A percentile compares a stretch with the other conserved stretches of the same genome.
These are phyloP conservation scores for Germaria angustata DNA, from an alignment of 2,888 invertebrate species.

Conservation along the genomic window DNA sequence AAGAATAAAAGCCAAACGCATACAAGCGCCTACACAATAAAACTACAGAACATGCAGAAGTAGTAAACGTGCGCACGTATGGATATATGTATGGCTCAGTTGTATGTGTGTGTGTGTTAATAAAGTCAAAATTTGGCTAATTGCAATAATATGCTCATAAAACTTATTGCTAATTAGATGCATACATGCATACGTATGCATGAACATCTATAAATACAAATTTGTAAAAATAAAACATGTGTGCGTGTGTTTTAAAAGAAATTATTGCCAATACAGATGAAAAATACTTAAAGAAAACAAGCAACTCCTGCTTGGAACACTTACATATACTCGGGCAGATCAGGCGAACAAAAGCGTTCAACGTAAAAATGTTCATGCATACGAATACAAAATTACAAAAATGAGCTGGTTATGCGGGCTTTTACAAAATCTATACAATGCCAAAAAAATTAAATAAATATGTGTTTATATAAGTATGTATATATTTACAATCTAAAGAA, in stretches of 20 bases:
- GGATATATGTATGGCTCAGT: neutral
- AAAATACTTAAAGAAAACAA: constrained; percentile 8
- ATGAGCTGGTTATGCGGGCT: constrained; percentile 55
- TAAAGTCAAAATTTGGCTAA: constrained; percentile 26
- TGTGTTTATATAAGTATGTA: too few relatives aligned
- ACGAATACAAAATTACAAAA: constrained; percentile 2
- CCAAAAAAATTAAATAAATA: constrained; percentile 1
- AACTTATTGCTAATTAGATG: neutral
- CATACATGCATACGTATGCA: constrained; percentile 10
- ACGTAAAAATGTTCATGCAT: constrained; percentile 11
- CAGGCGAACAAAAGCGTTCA: constrained; percentile 18
- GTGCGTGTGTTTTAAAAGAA: constrained; percentile 10
- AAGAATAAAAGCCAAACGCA: neutral
- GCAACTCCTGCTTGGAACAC: constrained; percentile 40
- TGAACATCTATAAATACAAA: too few relatives aligned
- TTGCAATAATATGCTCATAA: constrained; percentile 41
- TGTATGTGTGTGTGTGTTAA: neutral
- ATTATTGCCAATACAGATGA: constrained; percentile 5
- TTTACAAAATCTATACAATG: constrained; percentile 39
- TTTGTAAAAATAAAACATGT: too few relatives aligned
- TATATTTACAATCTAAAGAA: constrained; percentile 27
- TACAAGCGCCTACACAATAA: constrained; percentile 22
- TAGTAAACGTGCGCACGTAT: neutral
- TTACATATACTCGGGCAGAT: neutral
- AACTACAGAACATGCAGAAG: neutral